Evolutionary conservation across 2,113 vertebrate species (phyloP).

Genomic region (Chamaea fasciata): DNA sequence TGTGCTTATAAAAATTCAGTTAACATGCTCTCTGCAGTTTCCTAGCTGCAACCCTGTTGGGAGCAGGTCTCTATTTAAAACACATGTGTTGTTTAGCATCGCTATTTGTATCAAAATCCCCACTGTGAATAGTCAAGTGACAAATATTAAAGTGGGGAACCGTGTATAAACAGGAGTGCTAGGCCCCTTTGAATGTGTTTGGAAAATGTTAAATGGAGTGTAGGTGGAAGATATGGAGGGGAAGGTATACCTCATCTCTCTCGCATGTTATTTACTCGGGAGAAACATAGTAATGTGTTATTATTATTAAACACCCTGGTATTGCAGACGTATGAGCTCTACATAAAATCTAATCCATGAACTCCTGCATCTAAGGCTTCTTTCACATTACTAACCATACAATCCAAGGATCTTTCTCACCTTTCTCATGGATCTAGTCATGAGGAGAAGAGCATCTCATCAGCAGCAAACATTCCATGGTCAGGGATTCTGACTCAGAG

Average conservation of each 20-base stretch:
- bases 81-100: conserved; percentile 34
- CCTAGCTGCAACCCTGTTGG: conserved; percentile 24
- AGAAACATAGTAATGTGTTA: not conserved
- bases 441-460: not conserved
- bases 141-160: conserved; percentile 42
- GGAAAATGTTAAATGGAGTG: not conserved
- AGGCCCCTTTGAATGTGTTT: not conserved
- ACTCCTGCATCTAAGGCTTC: not conserved
- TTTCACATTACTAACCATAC: not conserved
- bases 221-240: not conserved
- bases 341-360: not conserved
- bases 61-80: conserved; percentile 39
- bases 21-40: conserved; percentile 29
- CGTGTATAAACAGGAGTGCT: not conserved
- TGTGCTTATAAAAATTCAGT: conserved; percentile 48
- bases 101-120: conserved; percentile 27
- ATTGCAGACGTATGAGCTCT: not conserved
- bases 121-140: conserved; percentile 45
- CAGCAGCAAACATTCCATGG: not conserved
- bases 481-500: not conserved
- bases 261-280: not conserved
- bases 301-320: not conserved
- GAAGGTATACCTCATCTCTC: not conserved
- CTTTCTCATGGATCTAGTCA: not conserved
- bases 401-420: not conserved